Percentiles rank a stretch among this genome's conserved stretches.
Conservation (phyloP, 2,113 vertebrate species). For the Cyprinodon tularosa region DNA sequence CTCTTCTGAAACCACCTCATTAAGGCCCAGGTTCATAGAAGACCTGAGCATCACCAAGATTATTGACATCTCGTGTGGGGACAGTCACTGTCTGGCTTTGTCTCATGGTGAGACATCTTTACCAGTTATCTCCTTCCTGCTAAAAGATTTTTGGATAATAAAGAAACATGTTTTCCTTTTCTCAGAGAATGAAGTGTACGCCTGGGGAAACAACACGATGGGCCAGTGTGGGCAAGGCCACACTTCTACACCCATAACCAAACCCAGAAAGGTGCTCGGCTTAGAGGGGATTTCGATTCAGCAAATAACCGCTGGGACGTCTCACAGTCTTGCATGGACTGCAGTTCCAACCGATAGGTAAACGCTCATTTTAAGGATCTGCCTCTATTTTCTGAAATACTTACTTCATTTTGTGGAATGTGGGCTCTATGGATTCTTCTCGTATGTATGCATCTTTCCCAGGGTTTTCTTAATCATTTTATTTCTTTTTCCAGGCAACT, state of each 20-base stretch:
- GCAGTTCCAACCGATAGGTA: constrained; percentile 96
- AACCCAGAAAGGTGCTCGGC: constrained; percentile 97
- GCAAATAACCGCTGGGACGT: constrained; percentile 96
- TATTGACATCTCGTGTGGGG: constrained; percentile 97
- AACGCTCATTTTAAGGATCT: neutral
- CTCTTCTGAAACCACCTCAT: constrained; percentile 94
- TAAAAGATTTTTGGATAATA: neutral
- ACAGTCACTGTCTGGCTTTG: constrained; percentile 96
- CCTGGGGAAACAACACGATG: constrained; percentile 99
- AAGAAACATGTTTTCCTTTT: constrained; percentile 10
- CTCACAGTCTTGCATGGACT: constrained; percentile 97
- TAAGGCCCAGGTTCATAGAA: constrained; percentile 93
- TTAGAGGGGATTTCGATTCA: constrained; percentile 95
- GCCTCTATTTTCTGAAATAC: neutral
- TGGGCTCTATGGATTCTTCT: neutral
- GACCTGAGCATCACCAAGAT: constrained; percentile 94
- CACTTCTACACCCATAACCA: constrained; percentile 97
- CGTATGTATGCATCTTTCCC: neutral
- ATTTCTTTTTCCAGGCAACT: constrained; percentile 83
- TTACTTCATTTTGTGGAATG: neutral
- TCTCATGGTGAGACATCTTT: constrained; percentile 88
- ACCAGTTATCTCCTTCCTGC: neutral
- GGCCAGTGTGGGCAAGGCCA: constrained; percentile 99
- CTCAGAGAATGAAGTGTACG: constrained; percentile 97
- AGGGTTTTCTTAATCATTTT: neutral